Base-by-base conservation (phyloP, 2,113 vertebrate genomes). In the Columba livia region DNA sequence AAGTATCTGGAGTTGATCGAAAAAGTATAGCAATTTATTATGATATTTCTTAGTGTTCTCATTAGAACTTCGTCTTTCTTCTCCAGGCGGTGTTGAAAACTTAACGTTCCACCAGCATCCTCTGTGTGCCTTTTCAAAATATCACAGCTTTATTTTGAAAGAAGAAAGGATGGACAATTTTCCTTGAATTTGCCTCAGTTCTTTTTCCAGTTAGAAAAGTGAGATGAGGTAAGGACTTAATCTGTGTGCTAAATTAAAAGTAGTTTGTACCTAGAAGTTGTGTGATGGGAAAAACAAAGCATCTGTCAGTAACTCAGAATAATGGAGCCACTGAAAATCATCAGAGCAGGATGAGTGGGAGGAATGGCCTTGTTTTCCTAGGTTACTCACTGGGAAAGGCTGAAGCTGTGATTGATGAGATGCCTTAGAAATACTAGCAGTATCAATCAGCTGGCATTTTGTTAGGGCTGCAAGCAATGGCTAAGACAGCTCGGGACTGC, bases 381-480 rank as follows among this genome's bases (percentile, higher is more conserved):
- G 86, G 57, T 72, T 53, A 28, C 69, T 90, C 64, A 2, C 69
- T 61, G 84, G 73, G 65, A 85, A 32, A 89, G 93, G 31, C 36
- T 92, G 9, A 6, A 44, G 80, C 6, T 79, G 61, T 94, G 95
- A 94, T 92, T 89, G 94, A 92, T 96, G 89, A 91, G 80, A 15
- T 83, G 40, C 57, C 80, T 50, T 57, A 69, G 93, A 58, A 92
- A 4, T 32, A n/a, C 84, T 29, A 65, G 48, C 65, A 42, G 53
- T 14, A 51, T 64, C 64, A 83, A 79, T 90, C 90, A 88, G 61
- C 32, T 87, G 86, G 95, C 84, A 69, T 81, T 89, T 81, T 67
- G 89, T 79, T 85, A 48, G 40, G 89, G 77, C 95, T 89, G 83
- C 26, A 50, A 92, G 86, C 54, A 54, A 60, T 24, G n/a, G 48